Conservation (phyloP, 23 tunicate species). For the Oikopleura dioica region DNA sequence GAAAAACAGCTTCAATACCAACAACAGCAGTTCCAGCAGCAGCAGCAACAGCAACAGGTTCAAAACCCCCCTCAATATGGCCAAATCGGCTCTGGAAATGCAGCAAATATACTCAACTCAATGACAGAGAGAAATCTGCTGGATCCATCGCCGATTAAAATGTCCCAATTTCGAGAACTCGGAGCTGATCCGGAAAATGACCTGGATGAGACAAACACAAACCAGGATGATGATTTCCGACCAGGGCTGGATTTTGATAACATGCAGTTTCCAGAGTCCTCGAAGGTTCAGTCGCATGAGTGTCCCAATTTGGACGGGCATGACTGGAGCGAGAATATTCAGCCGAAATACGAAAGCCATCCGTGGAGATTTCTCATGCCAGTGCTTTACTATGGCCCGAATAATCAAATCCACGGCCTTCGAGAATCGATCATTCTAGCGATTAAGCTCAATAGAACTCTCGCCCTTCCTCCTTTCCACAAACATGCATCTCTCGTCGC, state of each 20-base stretch:
- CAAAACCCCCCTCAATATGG: too few relatives aligned
- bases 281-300: background rate
- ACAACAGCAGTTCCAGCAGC: too few relatives aligned
- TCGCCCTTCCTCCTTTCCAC: background rate
- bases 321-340: background rate
- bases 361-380: background rate
- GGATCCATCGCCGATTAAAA: background rate
- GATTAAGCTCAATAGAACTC: background rate
- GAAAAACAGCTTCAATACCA: too few relatives aligned
- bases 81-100: too few relatives aligned
- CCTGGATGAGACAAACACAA: background rate
- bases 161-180: background rate
- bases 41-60: too few relatives aligned
- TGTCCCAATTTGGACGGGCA: constrained; percentile 13
- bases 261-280: background rate
- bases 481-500: background rate
- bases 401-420: constrained; percentile 6
- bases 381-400: background rate
- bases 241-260: background rate
- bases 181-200: background rate
- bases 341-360: background rate
- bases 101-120: too few relatives aligned
- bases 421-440: background rate
- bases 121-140: background rate
- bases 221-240: background rate